Percentiles rank a stretch among this genome's conserved stretches.
Conservation (phyloP, 2,888 invertebrate genomes). For the Ormyrus pomaceus region DNA sequence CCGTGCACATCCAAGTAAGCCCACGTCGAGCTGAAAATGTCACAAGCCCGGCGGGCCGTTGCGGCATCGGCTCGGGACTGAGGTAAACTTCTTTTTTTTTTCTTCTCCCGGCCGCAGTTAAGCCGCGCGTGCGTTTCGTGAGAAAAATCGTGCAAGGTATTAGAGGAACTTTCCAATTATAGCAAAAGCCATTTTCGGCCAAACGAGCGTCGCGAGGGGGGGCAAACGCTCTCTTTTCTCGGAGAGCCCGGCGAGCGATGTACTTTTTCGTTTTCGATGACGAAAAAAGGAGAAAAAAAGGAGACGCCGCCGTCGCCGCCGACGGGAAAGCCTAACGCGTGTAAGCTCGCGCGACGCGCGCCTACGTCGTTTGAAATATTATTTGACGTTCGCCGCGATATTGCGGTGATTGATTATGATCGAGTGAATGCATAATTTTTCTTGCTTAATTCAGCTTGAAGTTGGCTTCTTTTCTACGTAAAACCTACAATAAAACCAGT, state of each 20-base stretch:
- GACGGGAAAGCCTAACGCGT: slow-evolving; percentile 56
- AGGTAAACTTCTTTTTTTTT: slow-evolving; percentile 33
- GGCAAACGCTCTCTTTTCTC: slow-evolving; percentile 25
- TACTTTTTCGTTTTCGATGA: slow-evolving; percentile 33
- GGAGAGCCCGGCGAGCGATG: not conserved
- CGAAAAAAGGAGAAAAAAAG: slow-evolving; percentile 22
- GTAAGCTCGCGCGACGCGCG: slow-evolving; percentile 31
- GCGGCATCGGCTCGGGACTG: slow-evolving; percentile 6
- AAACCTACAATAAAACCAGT: no score
- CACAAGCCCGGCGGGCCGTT: slow-evolving; percentile 6
- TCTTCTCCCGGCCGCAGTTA: not conserved
- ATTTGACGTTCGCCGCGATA: not conserved
- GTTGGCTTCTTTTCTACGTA: no score
- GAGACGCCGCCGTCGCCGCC: no score
- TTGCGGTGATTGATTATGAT: no score
- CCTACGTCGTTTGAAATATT: slow-evolving; percentile 13
- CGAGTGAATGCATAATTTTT: no score
- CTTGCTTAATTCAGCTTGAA: no score
- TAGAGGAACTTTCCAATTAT: slow-evolving; percentile 54
- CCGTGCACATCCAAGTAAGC: slow-evolving; percentile 4
- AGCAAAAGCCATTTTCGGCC: slow-evolving; percentile 51
- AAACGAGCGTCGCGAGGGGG: not conserved
- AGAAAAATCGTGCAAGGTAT: slow-evolving; percentile 32
- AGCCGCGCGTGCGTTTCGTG: slow-evolving; percentile 3
- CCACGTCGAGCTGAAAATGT: slow-evolving; percentile 18